Base-by-base conservation (phyloP, 2,797 vertebrate species). In the Xiphophorus birchmanni region DNA sequence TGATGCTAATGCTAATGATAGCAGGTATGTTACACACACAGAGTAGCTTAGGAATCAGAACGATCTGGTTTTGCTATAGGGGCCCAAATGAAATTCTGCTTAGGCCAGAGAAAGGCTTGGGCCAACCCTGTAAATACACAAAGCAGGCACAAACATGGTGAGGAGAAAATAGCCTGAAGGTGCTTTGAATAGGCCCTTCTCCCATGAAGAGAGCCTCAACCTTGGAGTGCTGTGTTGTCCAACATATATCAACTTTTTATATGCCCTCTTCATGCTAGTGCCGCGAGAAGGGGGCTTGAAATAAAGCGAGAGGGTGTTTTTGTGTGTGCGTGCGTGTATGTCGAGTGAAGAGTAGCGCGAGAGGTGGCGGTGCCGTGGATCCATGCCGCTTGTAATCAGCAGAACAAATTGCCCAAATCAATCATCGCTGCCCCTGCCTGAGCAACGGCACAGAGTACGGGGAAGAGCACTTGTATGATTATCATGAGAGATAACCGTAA, bases 321-420 rank as follows among this genome's bases (percentile, higher is more conserved):
- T 67, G 58, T 67, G 69, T 73, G 78, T 67, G 48, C 45, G 37
- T 37, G 65, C 54, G 58, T 73, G 71, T 74, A 73, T 67, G 82
- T 78, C 72, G 52, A 83, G 82, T 78, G 83, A 40, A 17, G 75
- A 75, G 79, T 76, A 81, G 84, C 63, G 44, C 52, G 82, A 56
- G 65, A 83, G 80, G 80, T 87, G 72, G 88, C 82, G 87, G 90
- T 80, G 91, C 88, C 77, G 80, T 83, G 85, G 89, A 89, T 94
- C 87, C 91, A 91, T 86, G 88, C 89, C 45, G 88, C 90, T 94
- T 74, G 90, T 96, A 96, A 96, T 96, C 95, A 96, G 94, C 90
- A 88, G 91, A 95, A 94, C 95, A 96, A 96, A 96, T 96, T 96
- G 95, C 89, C 95, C 94, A 93, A 95, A 96, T 96, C 95, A 96